Evolutionary conservation across 2,797 vertebrate genomes (phyloP).

Genomic region (Epinephelus awoara): DNA sequence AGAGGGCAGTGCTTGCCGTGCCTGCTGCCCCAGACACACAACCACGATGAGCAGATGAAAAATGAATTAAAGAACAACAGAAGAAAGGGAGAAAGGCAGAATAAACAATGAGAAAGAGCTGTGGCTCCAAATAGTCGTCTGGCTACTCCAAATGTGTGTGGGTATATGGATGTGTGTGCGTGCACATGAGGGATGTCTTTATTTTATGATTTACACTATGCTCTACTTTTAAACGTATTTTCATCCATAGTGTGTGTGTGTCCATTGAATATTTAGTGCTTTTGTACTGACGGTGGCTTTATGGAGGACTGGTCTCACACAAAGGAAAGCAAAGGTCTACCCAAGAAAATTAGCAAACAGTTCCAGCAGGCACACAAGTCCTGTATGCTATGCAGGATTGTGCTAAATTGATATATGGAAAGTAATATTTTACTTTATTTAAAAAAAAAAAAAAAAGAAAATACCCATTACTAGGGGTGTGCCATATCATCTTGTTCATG

Average conservation of each 20-base stretch:
- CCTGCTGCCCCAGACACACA: conserved; percentile 80
- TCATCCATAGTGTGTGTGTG: conserved; percentile 48
- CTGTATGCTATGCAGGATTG: neutral
- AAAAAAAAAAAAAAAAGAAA: too few relatives aligned
- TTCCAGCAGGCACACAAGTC: neutral
- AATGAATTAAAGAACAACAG: conserved; percentile 88
- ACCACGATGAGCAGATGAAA: conserved; percentile 84
- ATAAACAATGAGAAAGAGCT: conserved; percentile 80
- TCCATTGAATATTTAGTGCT: conserved; percentile 67
- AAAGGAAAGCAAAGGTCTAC: conserved; percentile 3
- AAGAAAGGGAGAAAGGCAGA: conserved; percentile 78
- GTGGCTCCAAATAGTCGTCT: conserved; percentile 73
- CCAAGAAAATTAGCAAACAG: conserved; percentile 2
- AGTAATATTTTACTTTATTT: neutral
- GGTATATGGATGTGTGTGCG: conserved; percentile 26
- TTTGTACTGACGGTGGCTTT: conserved; percentile 30
- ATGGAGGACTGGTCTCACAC: conserved; percentile 28
- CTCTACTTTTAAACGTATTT: conserved; percentile 56
- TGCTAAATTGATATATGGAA: neutral
- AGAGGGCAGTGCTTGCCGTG: conserved; percentile 78
- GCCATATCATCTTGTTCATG: too few relatives aligned
- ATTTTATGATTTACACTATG: conserved; percentile 71
- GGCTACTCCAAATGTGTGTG: conserved; percentile 57
- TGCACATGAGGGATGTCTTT: conserved; percentile 55
- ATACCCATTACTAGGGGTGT: too few relatives aligned